Evolutionary conservation across 2,888 invertebrate species (phyloP).

Genomic region (Drosophila pseudotalamancana): DNA sequence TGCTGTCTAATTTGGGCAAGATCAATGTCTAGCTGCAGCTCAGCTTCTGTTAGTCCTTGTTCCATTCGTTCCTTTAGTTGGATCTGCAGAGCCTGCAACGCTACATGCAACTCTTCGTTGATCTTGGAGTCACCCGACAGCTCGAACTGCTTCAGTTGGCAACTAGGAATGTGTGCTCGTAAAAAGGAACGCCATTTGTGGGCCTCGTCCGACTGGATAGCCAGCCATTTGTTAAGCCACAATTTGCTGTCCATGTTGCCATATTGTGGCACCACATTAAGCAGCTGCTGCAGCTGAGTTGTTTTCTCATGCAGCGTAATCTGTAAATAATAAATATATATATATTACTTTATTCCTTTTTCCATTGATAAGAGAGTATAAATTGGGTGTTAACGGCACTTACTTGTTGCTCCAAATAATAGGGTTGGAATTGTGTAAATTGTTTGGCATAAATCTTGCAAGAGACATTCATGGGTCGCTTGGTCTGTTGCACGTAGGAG

Average conservation of each 20-base stretch:
- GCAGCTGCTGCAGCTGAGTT: slow-evolving; percentile 65
- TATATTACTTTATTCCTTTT: neutral
- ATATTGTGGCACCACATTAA: slow-evolving; percentile 75
- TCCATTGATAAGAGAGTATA: no score
- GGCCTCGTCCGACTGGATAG: slow-evolving; percentile 65
- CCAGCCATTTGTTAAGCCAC: slow-evolving; percentile 68
- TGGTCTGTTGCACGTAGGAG: slow-evolving; percentile 64
- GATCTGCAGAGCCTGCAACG: slow-evolving; percentile 31
- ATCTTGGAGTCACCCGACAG: neutral
- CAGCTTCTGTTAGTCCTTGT: neutral
- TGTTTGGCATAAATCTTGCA: slow-evolving; percentile 80
- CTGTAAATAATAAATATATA: slow-evolving; percentile 26
- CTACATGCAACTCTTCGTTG: slow-evolving; percentile 3
- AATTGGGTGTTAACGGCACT: no score
- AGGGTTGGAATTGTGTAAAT: slow-evolving; percentile 80
- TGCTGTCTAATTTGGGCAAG: slow-evolving; percentile 18
- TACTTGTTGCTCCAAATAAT: slow-evolving; percentile 74
- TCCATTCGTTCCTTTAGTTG: slow-evolving; percentile 24
- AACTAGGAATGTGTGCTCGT: slow-evolving; percentile 15
- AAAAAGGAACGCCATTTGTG: slow-evolving; percentile 56
- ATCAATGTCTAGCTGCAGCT: slow-evolving; percentile 25
- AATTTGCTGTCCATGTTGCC: slow-evolving; percentile 67
- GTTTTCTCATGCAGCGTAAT: slow-evolving; percentile 53
- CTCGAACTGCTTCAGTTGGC: slow-evolving; percentile 52
- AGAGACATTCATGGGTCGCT: slow-evolving; percentile 74